Evolutionary conservation across 1,140 invertebrate species (phyloP).

Genomic region (Grapholita molesta): DNA sequence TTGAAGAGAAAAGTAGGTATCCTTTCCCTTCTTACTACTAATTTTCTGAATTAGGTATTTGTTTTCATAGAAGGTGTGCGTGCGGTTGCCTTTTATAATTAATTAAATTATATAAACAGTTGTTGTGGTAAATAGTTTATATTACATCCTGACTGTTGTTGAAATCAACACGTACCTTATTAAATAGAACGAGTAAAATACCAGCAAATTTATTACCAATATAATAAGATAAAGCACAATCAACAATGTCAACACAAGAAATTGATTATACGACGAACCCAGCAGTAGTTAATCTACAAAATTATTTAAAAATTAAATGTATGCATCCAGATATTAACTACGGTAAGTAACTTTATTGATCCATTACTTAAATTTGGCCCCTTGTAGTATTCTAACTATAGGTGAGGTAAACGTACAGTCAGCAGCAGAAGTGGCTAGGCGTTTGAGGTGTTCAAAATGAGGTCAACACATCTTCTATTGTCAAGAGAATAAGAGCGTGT

Average conservation of each 20-base stretch:
- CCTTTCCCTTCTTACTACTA: too few relatives aligned
- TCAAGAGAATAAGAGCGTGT: too few relatives aligned
- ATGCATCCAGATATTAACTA: constrained; percentile 92
- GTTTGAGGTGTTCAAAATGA: too few relatives aligned
- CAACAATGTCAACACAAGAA: not conserved
- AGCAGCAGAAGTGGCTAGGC: too few relatives aligned
- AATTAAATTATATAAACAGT: not conserved
- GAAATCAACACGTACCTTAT: not conserved
- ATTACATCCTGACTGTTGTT: not conserved
- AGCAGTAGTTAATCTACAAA: constrained; percentile 86
- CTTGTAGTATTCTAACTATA: too few relatives aligned
- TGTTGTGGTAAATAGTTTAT: not conserved
- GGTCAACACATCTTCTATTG: too few relatives aligned
- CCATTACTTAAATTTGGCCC: too few relatives aligned
- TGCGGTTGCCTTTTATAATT: not conserved
- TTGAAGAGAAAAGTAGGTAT: too few relatives aligned
- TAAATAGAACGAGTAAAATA: not conserved
- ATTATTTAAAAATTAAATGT: constrained; percentile 88
- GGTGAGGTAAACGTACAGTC: too few relatives aligned
- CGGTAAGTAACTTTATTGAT: constrained; percentile 76
- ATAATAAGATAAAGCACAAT: too few relatives aligned
- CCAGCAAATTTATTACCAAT: too few relatives aligned
- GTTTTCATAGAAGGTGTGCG: not conserved
- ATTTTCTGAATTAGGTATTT: not conserved
- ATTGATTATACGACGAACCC: constrained; percentile 67